Conservation (phyloP, 1,140 invertebrate genomes). For the Pseudomyrmex cubaensis region DNA sequence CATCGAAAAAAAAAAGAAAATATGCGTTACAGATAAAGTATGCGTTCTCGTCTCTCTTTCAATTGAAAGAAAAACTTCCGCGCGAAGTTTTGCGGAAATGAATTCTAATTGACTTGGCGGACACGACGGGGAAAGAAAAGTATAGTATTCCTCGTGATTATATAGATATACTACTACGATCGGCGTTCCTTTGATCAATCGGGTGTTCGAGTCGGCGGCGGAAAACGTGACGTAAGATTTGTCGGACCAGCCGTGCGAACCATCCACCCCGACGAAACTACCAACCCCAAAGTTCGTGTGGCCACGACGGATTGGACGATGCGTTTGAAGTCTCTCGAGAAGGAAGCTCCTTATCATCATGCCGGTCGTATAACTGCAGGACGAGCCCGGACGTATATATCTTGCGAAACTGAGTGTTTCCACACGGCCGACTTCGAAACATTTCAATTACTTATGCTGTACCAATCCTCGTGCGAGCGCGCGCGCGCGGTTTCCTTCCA, state of each 20-base stretch:
- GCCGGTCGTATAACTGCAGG: conserved; percentile 45
- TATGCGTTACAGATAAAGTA: neutral
- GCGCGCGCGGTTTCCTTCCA: conserved; percentile 13
- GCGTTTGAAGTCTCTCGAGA: conserved; percentile 55
- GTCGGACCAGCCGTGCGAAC: conserved; percentile 15
- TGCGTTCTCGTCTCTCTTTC: neutral
- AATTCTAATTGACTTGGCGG: conserved; percentile 48
- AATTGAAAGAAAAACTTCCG: conserved; percentile 35
- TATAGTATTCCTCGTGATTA: conserved; percentile 9
- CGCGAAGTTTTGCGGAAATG: neutral
- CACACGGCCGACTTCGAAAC: conserved; percentile 54
- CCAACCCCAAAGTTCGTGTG: conserved; percentile 1
- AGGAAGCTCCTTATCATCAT: conserved; percentile 49
- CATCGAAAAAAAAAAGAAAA: neutral
- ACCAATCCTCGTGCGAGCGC: conserved; percentile 16
- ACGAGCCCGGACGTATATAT: neutral
- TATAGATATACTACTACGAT: neutral
- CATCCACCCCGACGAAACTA: conserved; percentile 19
- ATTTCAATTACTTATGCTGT: conserved; percentile 68
- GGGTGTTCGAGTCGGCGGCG: conserved; percentile 14
- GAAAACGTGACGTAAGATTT: conserved; percentile 61
- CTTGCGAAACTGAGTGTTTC: conserved; percentile 40
- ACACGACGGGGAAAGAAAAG: conserved; percentile 7
- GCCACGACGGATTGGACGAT: conserved; percentile 28
- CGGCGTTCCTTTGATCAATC: conserved; percentile 66